Evolutionary conservation across 2,888 invertebrate species (phyloP).

Genomic region (Drosophila mimica): DNA sequence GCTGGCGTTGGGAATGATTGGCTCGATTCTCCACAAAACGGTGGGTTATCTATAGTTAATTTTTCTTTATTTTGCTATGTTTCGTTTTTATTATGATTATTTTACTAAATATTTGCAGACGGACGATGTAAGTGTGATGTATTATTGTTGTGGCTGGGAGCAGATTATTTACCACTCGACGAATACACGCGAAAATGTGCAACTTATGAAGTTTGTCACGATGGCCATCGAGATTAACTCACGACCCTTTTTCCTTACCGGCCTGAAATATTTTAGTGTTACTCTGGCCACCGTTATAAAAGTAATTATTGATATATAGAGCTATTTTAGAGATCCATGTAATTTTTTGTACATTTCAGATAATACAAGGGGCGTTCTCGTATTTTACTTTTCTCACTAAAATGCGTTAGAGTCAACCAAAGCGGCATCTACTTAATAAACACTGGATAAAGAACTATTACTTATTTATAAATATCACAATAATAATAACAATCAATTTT

Average conservation of each 20-base stretch:
- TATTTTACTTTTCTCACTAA: slow-evolving; percentile 81
- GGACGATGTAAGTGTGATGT: slow-evolving; percentile 69
- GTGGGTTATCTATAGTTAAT: slow-evolving; percentile 32
- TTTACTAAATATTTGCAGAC: slow-evolving; percentile 46
- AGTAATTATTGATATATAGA: slow-evolving; percentile 47
- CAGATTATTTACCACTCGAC: slow-evolving; percentile 59
- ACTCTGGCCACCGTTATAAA: slow-evolving; percentile 65
- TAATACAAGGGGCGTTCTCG: slow-evolving; percentile 77
- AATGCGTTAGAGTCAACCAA: slow-evolving; percentile 52
- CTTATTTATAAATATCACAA: neutral
- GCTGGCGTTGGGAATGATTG: slow-evolving; percentile 69
- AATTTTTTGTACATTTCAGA: slow-evolving; percentile 48
- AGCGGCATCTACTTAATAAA: neutral
- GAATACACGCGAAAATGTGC: slow-evolving; percentile 60
- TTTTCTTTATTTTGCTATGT: neutral
- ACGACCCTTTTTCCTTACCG: slow-evolving; percentile 69
- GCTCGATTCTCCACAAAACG: slow-evolving; percentile 69
- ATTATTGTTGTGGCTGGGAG: slow-evolving; percentile 77
- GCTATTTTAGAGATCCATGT: neutral
- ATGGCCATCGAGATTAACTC: slow-evolving; percentile 69
- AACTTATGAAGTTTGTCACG: slow-evolving; percentile 69
- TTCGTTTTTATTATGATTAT: neutral
- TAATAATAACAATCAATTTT: neutral
- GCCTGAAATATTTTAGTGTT: slow-evolving; percentile 75
- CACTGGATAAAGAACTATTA: neutral